Percentiles rank a stretch among this genome's conserved stretches.
Evolutionary conservation across 2,888 invertebrate genomes (phyloP).

Genomic region (Tuta absoluta): DNA sequence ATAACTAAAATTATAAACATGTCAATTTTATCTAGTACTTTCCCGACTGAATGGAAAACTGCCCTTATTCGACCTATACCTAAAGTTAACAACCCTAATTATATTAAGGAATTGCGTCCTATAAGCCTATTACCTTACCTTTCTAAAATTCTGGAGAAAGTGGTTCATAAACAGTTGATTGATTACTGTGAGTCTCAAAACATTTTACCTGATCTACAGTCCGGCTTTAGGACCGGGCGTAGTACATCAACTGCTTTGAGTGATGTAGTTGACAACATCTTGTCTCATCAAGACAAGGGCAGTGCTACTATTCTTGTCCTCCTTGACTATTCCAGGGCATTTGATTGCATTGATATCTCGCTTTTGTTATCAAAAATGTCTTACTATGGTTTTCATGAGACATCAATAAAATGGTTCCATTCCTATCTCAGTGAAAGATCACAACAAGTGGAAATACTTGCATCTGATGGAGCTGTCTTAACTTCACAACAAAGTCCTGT

Average conservation of each 20-base stretch:
- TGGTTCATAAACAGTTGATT: background rate
- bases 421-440: background rate
- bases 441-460: background rate
- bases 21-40: too few species aligned
- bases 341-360: too few species aligned
- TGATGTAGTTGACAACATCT: slow-evolving; percentile 1
- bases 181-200: background rate
- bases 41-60: too few species aligned
- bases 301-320: background rate
- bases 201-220: too few species aligned
- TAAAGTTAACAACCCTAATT: background rate
- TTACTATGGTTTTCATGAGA: background rate
- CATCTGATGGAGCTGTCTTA: background rate
- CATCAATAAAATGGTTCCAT: slow-evolving; percentile 5
- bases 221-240: too few species aligned
- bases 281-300: background rate
- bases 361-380: background rate
- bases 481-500: background rate
- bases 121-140: slow-evolving; percentile 11
- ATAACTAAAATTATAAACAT: background rate
- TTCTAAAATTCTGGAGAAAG: background rate
- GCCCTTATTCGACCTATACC: too few species aligned
- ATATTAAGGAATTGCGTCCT: background rate
- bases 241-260: too few species aligned
- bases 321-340: background rate